phyloP scores from a whole-genome alignment of 2,888 invertebrate species.

The Elysia crispata region DNA sequence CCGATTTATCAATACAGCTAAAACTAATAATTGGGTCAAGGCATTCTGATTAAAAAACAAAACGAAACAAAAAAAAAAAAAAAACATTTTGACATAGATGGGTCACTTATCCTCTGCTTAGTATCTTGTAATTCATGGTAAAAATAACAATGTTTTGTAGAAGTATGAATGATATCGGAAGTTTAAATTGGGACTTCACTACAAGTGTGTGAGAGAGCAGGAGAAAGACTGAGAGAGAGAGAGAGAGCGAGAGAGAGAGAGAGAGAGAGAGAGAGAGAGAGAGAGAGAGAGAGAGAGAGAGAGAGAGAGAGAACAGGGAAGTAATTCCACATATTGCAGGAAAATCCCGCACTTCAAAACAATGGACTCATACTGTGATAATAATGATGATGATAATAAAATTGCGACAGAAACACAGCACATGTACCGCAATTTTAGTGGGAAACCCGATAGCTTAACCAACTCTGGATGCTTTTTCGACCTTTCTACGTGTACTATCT shows the following conservation, averaged over 20 bases:
- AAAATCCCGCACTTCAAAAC: no score
- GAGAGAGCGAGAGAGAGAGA: conserved; percentile 26
- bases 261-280: conserved; percentile 24
- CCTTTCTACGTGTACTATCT: neutral
- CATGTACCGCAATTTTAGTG: no score
- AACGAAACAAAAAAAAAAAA: neutral
- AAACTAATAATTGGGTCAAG: no score
- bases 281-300: neutral
- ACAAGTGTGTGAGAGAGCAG: neutral
- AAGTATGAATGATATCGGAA: no score
- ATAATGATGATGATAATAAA: neutral
- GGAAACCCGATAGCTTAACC: no score
- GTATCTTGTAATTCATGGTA: no score
- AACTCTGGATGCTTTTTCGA: neutral
- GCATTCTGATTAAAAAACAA: neutral
- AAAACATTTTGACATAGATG: neutral
- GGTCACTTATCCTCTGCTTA: no score
- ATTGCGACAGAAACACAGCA: no score
- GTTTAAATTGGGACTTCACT: neutral
- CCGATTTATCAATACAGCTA: no score
- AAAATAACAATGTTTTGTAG: no score
- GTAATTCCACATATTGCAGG: neutral
- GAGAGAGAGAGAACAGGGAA: neutral
- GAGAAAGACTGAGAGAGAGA: conserved; percentile 30
- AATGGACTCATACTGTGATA: neutral